These are phyloP conservation scores for Equus przewalskii DNA, from an alignment of 2,113 vertebrate genomes.

Conservation along the genomic window DNA sequence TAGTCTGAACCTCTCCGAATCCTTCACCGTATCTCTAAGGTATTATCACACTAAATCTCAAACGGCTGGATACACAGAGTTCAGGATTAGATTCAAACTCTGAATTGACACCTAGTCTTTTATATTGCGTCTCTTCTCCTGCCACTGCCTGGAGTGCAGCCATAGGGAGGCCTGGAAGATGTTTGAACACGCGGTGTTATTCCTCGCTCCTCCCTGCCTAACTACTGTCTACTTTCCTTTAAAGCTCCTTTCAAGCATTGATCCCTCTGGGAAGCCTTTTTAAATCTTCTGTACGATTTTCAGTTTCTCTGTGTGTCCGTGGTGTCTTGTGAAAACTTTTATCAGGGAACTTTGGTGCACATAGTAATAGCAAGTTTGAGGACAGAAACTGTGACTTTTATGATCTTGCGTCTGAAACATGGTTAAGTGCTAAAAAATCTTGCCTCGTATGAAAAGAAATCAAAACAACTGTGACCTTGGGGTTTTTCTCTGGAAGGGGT, in stretches of 20 bases:
- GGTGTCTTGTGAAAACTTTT: conserved; percentile 57
- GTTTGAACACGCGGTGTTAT: background rate
- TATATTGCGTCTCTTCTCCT: background rate
- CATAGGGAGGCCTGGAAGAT: background rate
- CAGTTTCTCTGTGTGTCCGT: background rate
- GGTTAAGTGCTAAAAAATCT: background rate
- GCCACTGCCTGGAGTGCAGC: accelerated
- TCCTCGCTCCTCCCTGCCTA: background rate
- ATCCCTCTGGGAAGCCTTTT: conserved; percentile 5
- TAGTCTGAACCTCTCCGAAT: background rate
- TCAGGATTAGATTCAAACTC: background rate
- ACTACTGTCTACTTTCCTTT: background rate
- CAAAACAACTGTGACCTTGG: background rate
- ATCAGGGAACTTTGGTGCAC: background rate
- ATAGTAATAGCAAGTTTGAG: background rate
- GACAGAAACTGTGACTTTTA: background rate
- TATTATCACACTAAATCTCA: background rate
- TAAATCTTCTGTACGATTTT: conserved; percentile 48
- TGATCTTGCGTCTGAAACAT: conserved; percentile 7
- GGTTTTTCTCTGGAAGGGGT: background rate
- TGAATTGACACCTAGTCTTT: background rate
- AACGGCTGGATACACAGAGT: background rate
- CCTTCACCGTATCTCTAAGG: background rate
- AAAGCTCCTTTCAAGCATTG: conserved; percentile 25
- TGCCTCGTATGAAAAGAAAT: background rate